These are phyloP conservation scores for Tenthredo mesomela DNA, from an alignment of 2,888 invertebrate genomes.

Conservation along the genomic window DNA sequence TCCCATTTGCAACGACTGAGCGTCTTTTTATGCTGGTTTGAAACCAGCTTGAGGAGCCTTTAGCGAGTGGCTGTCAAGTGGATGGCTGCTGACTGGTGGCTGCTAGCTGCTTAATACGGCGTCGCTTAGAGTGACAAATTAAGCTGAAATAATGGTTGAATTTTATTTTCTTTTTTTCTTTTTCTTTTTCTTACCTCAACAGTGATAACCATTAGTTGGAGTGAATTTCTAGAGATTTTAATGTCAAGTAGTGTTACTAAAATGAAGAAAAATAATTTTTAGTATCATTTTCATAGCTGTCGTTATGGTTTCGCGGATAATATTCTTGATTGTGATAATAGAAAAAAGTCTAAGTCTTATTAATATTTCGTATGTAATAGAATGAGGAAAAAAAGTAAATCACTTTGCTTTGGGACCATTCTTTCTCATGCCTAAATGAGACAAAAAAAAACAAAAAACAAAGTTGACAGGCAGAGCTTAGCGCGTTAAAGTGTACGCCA, in stretches of 20 bases:
- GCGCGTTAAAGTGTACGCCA: constrained; percentile 14
- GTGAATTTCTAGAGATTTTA: background rate
- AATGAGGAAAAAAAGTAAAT: background rate
- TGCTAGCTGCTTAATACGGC: constrained; percentile 23
- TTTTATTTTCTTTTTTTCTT: constrained; percentile 26
- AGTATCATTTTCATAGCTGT: background rate
- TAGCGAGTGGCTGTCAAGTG: constrained; percentile 43
- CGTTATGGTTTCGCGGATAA: background rate
- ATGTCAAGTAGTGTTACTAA: background rate
- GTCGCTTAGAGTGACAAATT: constrained; percentile 35
- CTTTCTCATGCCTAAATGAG: background rate
- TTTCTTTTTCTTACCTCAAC: background rate
- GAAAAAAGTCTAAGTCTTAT: background rate
- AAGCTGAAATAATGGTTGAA: background rate
- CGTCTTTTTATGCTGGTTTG: constrained; percentile 25
- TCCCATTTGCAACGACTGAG: background rate
- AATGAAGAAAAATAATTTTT: background rate
- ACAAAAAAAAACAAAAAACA: background rate
- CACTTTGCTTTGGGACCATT: background rate
- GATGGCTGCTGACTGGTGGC: constrained; percentile 29
- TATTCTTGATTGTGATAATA: background rate
- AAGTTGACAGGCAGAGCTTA: constrained; percentile 15
- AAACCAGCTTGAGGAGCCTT: constrained; percentile 34
- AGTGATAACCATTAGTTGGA: background rate
- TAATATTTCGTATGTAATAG: background rate